Percentiles rank a stretch among this genome's conserved stretches.
Conservation (phyloP, 2,113 vertebrate species). For the Phainopepla nitens region DNA sequence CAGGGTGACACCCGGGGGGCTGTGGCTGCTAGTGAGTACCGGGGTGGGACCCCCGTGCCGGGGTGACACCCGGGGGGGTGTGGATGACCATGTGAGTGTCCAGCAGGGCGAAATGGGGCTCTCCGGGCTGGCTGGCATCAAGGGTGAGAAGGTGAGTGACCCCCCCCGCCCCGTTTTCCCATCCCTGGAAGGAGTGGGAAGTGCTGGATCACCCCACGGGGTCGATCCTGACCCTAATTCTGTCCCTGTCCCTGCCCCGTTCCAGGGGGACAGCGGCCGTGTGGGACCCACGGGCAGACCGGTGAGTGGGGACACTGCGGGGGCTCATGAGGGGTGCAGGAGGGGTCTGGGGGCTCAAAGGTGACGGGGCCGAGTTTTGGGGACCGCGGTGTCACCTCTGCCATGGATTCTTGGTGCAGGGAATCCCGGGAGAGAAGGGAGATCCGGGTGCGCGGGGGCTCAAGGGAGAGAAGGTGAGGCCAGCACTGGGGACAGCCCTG, state of each 20-base stretch:
- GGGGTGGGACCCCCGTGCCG: no score
- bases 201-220: neutral
- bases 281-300: slow-evolving; percentile 76
- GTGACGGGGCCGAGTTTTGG: fast-evolving
- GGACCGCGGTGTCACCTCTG: neutral
- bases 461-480: slow-evolving; percentile 81
- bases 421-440: slow-evolving; percentile 75
- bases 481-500: fast-evolving
- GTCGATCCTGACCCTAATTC: neutral
- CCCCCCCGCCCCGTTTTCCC: fast-evolving
- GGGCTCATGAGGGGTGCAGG: neutral
- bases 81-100: fast-evolving
- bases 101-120: slow-evolving; percentile 40
- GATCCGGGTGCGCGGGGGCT: slow-evolving; percentile 71
- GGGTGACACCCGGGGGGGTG: no score
- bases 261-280: slow-evolving; percentile 78
- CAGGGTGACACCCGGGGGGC: fast-evolving
- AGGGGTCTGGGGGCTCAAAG: neutral
- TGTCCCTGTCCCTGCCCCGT: neutral
- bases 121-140: slow-evolving; percentile 37
- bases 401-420: slow-evolving; percentile 18
- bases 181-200: neutral
- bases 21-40: no score
- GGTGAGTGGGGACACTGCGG: slow-evolving; percentile 66
- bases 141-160: slow-evolving; percentile 73